Percentiles rank a stretch among this genome's conserved stretches.
These are phyloP conservation scores for Ceramica pisi DNA, from an alignment of 2,888 invertebrate species.

Conservation along the genomic window DNA sequence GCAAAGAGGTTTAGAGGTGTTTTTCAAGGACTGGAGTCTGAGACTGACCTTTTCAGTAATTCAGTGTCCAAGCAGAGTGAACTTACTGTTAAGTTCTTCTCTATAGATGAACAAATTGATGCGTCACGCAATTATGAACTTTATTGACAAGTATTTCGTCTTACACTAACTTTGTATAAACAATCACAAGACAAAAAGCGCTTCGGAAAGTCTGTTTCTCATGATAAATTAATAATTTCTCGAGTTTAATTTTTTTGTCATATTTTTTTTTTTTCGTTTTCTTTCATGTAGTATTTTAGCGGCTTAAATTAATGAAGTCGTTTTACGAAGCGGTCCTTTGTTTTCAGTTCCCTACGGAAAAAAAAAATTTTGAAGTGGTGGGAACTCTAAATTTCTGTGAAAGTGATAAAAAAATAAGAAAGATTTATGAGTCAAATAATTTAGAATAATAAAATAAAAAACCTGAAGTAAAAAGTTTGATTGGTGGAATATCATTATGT, in stretches of 20 bases:
- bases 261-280: neutral
- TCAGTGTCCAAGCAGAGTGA: neutral
- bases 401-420: too few relatives aligned
- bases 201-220: conserved; percentile 35
- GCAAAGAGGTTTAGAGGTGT: too few relatives aligned
- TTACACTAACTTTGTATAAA: conserved; percentile 31
- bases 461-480: too few relatives aligned
- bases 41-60: neutral
- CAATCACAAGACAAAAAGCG: conserved; percentile 31
- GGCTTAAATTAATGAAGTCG: conserved; percentile 20
- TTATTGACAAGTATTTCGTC: conserved; percentile 57
- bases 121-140: conserved; percentile 49
- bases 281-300: conserved; percentile 35
- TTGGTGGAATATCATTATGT: too few relatives aligned
- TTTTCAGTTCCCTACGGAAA: neutral
- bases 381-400: too few relatives aligned
- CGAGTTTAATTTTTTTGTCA: conserved; percentile 9
- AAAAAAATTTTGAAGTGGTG: neutral
- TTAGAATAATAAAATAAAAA: too few relatives aligned
- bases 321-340: conserved; percentile 37
- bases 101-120: conserved; percentile 25
- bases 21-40: too few relatives aligned
- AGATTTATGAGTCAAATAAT: too few relatives aligned
- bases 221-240: conserved; percentile 43
- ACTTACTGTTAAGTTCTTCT: conserved; percentile 4